phyloP scores from a whole-genome alignment of 1,140 invertebrate genomes.

The Branchinecta lindahli region DNA sequence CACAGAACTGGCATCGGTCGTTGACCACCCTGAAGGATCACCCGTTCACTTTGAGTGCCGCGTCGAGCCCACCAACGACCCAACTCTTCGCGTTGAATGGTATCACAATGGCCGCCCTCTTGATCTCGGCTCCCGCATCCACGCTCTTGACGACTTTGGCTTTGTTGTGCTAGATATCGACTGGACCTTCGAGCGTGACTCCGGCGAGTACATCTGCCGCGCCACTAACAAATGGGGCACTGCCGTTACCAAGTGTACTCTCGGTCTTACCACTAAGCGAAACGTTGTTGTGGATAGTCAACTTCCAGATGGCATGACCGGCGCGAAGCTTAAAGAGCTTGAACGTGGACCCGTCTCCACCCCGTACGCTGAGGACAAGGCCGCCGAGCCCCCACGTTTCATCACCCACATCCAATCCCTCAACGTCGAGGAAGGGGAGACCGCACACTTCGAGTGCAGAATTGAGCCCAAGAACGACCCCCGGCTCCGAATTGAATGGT shows the following conservation, averaged over 20 bases:
- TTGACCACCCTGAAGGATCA: conserved; percentile 69
- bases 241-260: conserved; percentile 61
- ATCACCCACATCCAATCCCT: conserved; percentile 62
- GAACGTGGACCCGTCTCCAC: conserved; percentile 63
- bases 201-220: conserved; percentile 68
- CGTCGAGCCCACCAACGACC: conserved; percentile 69
- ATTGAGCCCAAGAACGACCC: conserved; percentile 91
- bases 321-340: conserved; percentile 78
- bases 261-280: conserved; percentile 46
- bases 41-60: conserved; percentile 80
- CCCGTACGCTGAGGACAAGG: conserved; percentile 45
- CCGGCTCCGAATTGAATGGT: conserved; percentile 80
- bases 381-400: conserved; percentile 59
- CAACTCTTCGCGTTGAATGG: conserved; percentile 82
- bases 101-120: conserved; percentile 79
- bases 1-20: conserved; percentile 54
- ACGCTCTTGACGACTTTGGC: conserved; percentile 84
- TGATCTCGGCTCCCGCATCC: conserved; percentile 69
- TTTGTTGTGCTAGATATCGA: conserved; percentile 74
- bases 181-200: conserved; percentile 66
- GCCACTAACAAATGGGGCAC: conserved; percentile 72
- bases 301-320: conserved; percentile 76
- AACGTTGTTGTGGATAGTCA: conserved; percentile 82
- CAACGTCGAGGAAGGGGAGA: conserved; percentile 71
- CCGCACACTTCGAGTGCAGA: conserved; percentile 82